Evolutionary conservation across 2,113 vertebrate genomes (phyloP).

Genomic region (Gallinago media): DNA sequence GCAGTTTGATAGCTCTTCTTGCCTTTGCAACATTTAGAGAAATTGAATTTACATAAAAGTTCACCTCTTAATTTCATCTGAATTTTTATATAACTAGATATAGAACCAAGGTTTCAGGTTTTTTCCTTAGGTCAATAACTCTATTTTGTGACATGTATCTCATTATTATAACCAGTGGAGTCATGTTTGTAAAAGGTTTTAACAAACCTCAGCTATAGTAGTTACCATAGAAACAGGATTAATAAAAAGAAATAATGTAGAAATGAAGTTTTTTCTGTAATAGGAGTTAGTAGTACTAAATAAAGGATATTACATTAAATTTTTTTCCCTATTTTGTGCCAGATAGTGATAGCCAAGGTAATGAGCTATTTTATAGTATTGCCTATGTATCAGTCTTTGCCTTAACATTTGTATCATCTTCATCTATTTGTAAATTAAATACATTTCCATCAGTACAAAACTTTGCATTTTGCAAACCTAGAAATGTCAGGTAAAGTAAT

Average conservation of each 20-base stretch:
- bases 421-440: not conserved
- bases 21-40: not conserved
- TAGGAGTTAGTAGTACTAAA: not conserved
- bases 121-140: not conserved
- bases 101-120: not conserved
- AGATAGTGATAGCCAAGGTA: not conserved
- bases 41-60: not conserved
- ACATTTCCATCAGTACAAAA: not conserved
- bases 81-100: not conserved
- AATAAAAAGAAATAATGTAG: not conserved
- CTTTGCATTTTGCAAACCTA: not conserved
- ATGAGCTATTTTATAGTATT: not conserved
- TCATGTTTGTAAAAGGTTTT: not conserved
- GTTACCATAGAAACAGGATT: conserved; percentile 40
- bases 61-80: not conserved
- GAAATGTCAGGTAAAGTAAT: not conserved
- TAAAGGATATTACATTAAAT: not conserved
- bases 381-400: not conserved
- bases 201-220: not conserved
- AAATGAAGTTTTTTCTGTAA: not conserved
- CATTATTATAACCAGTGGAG: not conserved
- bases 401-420: not conserved
- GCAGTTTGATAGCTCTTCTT: not conserved
- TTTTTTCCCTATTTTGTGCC: not conserved
- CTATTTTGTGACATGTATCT: not conserved